Evolutionary conservation across 2,797 vertebrate genomes (phyloP), one percentile per base, ranked within the genome.

Genomic region (Xerus rutilus): DNA sequence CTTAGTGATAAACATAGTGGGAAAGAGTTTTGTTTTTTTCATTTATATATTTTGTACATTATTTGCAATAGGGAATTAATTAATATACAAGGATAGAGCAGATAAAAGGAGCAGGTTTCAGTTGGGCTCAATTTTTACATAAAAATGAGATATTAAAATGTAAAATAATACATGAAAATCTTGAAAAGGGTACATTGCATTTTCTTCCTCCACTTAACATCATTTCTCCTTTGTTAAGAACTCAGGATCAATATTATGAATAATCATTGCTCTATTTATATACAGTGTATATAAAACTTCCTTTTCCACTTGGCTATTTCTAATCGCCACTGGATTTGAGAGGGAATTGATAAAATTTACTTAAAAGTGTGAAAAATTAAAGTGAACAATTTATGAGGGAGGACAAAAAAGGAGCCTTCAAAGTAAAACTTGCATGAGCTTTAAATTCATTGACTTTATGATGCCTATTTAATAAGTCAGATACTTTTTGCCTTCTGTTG

Each of bases 1-100:
- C 49, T 88, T n/a, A 64, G 28, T 65, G 28, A 67, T 65, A 47
- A 89, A 82, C 77, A 70, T 54, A 78, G 49, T 77, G 23, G 57
- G 47, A 82, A 77, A 89, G n/a, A 23, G 1, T 39, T 82, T 57
- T 59, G 43, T 65, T 47, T 57, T 78, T 93, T 90, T 81, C 17
- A 59, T 49, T 78, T 86, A 1, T n/a, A 15, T 89, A 74, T 78
- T 89, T 79, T 81, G 92, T n/a, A 86, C 35, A 90, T 90, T 83
- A 91, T 89, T 91, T 92, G 45, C 10, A 93, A 70, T 15, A 73
- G 17, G 79, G 39, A 72, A 59, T 89, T 87, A 49, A 49, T 91
- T 93, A 86, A 62, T 8, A 86, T 69, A 17, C 1, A 70, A 52
- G 0, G 5, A 59, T 83, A 52, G 0, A 20, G 32, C 59, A 25